Base-by-base conservation (phyloP, 2,888 invertebrate species). In the Automeris io region DNA sequence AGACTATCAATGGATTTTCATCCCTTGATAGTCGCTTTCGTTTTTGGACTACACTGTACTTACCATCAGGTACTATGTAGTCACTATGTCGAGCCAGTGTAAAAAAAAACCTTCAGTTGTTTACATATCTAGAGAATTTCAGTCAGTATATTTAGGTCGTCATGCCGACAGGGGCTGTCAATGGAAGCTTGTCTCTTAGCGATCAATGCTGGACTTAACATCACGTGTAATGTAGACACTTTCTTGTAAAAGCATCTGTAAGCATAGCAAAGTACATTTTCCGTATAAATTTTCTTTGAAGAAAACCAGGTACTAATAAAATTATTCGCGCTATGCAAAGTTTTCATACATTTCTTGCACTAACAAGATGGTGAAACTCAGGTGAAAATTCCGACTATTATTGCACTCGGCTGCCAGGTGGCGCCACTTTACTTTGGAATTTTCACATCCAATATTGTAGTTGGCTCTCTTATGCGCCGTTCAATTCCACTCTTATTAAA, bases 371-470 rank as follows among this genome's bases (percentile, higher is more conserved):
- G 53, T 54, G 42, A 53, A 49, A 46, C 50, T 22, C 32, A 31
- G 18, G 37, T 32, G 29, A 16, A 29, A 32, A 32, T 54, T 51
- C 49, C 37, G 51, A 58, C 49, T 76, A 67, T 77, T 78, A 74
- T 77, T 67, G 53, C 60, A 70, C 65, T 66, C 59, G 60, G 64
- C 64, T 60, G 65, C 18, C 61, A 61, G 62, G 63, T 61, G 57
- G 51, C 45, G 43, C 45, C 42, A 47, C 51, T 54, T 41, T 35
- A 43, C 22, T 37, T 45, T 54, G 16, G 31, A 37, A 52, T 60
- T 54, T 45, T 43, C 43, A 55, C 29, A 42, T 39, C 36, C 18
- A 33, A 42, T 37, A 34, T 29, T 22, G 38, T 42, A 41, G 16
- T 29, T 16, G 7, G 8, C n/a, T 8, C 29, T 29, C 26, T 6